Base-by-base conservation (phyloP, 2,888 invertebrate species). In the Teinopalpus imperialis region DNA sequence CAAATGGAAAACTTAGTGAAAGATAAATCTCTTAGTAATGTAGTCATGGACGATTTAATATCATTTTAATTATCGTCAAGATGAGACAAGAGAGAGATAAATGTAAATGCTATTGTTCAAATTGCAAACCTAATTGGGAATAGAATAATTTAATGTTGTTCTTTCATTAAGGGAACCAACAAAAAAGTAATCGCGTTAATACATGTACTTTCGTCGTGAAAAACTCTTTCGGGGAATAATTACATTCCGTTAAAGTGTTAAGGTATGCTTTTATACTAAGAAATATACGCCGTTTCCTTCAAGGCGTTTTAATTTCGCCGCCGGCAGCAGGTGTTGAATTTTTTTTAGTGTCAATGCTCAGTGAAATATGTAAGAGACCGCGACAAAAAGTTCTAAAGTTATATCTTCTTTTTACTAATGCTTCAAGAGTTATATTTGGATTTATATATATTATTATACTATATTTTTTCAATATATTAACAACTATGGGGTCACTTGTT, bases 241-340 rank as follows among this genome's bases (percentile, higher is more conserved):
- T 46, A 41, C 23, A 46, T 46, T 46, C 23, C 29, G 41, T 35
- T 41, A 29, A 24, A 41, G 41, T 45, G 35, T 46, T 40, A 30
- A 41, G 5, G 40, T 36, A 36, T 23, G 30, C 27, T 41, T 36
- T 45, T 41, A 36, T 16, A 29, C 41, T 46, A 36, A 45, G 34
- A 40, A 45, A 45, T 45, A 46, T 35, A 23, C 12, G 35, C 12
- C 24, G 13, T 35, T 46, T 41, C 35, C 30, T 35, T 24, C 35
- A 35, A 35, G 35, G 35, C 30, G 35, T 41, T 46, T 46, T 41
- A 41, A 46, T 46, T 46, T 46, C 23, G 29, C 46, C 23, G 29
- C 13, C 40, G 41, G 29, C 30, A 24, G 20, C 46, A 41, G 46
- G 35, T 41, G 41, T 35, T 40, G 21, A 40, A 27, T 45, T 46